These are phyloP conservation scores for Oceanodroma leucorhoa DNA, from an alignment of 2,797 vertebrate species.

Conservation along the genomic window DNA sequence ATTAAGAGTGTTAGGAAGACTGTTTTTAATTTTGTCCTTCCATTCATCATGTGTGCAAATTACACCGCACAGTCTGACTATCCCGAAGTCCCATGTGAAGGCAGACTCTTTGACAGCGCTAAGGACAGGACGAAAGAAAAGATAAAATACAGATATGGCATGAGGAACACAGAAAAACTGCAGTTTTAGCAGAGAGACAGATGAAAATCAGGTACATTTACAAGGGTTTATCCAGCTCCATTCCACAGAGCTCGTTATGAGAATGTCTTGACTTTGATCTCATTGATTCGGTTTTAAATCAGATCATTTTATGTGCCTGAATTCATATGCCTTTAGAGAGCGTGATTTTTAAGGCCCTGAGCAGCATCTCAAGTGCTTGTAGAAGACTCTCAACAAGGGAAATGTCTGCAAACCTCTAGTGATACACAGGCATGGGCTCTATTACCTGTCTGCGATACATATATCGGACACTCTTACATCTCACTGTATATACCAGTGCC, in stretches of 20 bases:
- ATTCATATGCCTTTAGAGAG: not conserved
- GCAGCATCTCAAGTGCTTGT: not conserved
- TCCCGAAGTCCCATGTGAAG: not conserved
- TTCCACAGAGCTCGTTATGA: not conserved
- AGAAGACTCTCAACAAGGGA: not conserved
- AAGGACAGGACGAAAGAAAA: not conserved
- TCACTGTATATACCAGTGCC: not conserved
- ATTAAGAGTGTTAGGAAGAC: not conserved
- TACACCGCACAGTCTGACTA: not conserved
- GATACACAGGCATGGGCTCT: not conserved
- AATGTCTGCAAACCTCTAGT: not conserved
- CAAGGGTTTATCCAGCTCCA: not conserved
- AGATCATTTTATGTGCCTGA: not conserved
- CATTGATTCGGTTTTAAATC: not conserved
- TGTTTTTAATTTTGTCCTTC: not conserved
- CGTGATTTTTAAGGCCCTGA: not conserved
- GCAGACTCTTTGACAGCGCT: conserved; percentile 13
- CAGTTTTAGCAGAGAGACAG: not conserved
- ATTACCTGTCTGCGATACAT: not conserved
- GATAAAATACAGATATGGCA: conserved; percentile 24
- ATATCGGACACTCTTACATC: not conserved
- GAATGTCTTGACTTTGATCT: not conserved
- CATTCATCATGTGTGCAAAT: not conserved
- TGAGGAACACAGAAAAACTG: not conserved
- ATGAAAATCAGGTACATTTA: not conserved